Evolutionary conservation across 2,888 invertebrate species (phyloP).

Genomic region (Melanchra persicariae): DNA sequence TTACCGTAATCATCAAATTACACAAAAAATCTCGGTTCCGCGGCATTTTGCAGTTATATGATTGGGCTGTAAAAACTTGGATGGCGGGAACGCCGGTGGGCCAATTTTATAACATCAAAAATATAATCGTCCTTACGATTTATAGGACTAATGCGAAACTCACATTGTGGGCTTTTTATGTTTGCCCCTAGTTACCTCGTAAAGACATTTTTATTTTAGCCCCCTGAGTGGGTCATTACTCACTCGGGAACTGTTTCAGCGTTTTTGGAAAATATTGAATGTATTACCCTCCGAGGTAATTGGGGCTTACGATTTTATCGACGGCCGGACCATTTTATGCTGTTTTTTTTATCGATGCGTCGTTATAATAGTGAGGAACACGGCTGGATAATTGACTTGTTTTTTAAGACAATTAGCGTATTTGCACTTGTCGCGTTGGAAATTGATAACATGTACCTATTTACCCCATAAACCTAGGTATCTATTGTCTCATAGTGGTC

Average conservation of each 20-base stretch:
- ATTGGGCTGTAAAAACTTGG: slow-evolving; percentile 63
- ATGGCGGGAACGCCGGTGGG: slow-evolving; percentile 45
- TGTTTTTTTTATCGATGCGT: slow-evolving; percentile 7
- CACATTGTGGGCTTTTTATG: slow-evolving; percentile 65
- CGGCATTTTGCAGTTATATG: slow-evolving; percentile 55
- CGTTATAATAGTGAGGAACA: slow-evolving; percentile 5
- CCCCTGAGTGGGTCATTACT: slow-evolving; percentile 66
- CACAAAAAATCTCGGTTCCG: slow-evolving; percentile 50
- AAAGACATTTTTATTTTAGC: slow-evolving; percentile 68
- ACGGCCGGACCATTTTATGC: slow-evolving; percentile 29
- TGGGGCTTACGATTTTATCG: slow-evolving; percentile 56
- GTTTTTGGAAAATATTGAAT: slow-evolving; percentile 68
- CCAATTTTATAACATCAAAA: slow-evolving; percentile 63
- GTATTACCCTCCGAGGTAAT: slow-evolving; percentile 63
- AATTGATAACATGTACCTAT: neutral
- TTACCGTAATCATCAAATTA: slow-evolving; percentile 56
- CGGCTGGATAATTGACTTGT: neutral
- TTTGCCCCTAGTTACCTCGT: slow-evolving; percentile 65
- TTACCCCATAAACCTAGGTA: neutral
- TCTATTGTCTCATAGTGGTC: too few relatives aligned
- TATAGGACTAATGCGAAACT: slow-evolving; percentile 66
- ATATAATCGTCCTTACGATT: slow-evolving; percentile 68
- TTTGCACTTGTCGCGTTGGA: neutral
- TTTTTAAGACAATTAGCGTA: neutral
- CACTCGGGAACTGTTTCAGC: slow-evolving; percentile 65